These are phyloP conservation scores for Saxidomus purpurata DNA, from an alignment of 1,140 invertebrate genomes.

Conservation along the genomic window DNA sequence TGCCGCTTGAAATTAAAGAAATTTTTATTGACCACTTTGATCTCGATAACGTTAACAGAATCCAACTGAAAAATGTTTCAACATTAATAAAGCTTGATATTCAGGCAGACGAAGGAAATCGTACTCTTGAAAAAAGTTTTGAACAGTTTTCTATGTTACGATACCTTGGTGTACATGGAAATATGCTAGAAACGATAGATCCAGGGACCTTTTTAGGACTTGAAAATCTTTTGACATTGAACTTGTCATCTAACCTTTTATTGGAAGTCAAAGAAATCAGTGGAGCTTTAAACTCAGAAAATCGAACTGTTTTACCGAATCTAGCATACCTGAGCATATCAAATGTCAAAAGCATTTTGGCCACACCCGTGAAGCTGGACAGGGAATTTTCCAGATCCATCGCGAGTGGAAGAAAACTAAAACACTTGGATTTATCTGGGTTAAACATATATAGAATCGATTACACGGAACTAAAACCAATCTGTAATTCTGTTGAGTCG, in stretches of 20 bases:
- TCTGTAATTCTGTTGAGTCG: background rate
- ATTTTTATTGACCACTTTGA: background rate
- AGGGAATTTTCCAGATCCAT: background rate
- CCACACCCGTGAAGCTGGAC: background rate
- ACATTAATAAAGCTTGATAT: background rate
- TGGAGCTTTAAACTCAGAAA: background rate
- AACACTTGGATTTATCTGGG: background rate
- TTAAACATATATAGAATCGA: background rate
- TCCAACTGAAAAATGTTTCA: background rate
- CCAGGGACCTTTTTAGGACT: background rate
- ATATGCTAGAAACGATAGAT: background rate
- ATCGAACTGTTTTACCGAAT: background rate
- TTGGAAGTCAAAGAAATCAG: background rate
- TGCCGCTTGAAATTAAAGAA: background rate
- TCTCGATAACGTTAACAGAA: background rate
- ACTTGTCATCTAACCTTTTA: background rate
- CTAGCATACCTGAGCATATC: background rate
- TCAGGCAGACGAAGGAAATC: background rate
- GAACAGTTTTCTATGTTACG: background rate
- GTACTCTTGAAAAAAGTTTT: background rate
- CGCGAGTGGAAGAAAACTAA: background rate
- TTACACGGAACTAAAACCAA: background rate
- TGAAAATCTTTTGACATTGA: background rate
- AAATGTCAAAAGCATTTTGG: background rate
- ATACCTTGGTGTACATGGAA: background rate